Conservation (phyloP, 2,888 invertebrate genomes). For the Siphlonurus alternatus region DNA sequence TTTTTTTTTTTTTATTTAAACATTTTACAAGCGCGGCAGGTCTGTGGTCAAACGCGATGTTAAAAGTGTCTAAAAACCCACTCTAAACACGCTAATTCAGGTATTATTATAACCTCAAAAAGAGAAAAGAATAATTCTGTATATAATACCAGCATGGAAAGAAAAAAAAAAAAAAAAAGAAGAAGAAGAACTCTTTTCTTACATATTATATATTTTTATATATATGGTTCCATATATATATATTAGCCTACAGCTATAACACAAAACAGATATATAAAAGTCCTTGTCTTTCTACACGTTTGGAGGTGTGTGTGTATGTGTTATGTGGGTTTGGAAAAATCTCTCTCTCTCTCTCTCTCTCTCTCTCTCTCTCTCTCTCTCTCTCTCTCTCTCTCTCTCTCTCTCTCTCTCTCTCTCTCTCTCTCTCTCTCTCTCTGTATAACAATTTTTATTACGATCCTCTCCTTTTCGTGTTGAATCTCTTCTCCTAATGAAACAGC, state of each 20-base stretch:
- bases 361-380: neutral
- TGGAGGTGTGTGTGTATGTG: neutral
- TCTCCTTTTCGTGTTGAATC: neutral
- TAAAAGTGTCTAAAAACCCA: neutral
- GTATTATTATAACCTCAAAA: neutral
- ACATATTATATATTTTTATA: no score
- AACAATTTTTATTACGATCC: neutral
- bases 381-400: neutral
- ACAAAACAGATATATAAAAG: neutral
- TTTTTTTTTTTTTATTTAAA: neutral
- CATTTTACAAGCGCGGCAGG: neutral
- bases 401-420: neutral
- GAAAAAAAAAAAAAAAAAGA: neutral
- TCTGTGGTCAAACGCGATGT: neutral
- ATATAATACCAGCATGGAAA: neutral
- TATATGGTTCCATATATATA: no score
- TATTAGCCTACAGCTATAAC: neutral
- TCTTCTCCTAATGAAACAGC: neutral
- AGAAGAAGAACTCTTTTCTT: neutral
- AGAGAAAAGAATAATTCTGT: neutral
- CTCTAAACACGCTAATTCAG: neutral
- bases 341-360: neutral
- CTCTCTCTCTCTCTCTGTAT: neutral
- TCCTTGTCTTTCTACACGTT: neutral
- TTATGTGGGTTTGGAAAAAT: no score